A percentile compares a stretch with the other conserved stretches of the same genome.
phyloP scores from a whole-genome alignment of 2,888 invertebrate genomes.

The Nephrocerus scutellatus region DNA sequence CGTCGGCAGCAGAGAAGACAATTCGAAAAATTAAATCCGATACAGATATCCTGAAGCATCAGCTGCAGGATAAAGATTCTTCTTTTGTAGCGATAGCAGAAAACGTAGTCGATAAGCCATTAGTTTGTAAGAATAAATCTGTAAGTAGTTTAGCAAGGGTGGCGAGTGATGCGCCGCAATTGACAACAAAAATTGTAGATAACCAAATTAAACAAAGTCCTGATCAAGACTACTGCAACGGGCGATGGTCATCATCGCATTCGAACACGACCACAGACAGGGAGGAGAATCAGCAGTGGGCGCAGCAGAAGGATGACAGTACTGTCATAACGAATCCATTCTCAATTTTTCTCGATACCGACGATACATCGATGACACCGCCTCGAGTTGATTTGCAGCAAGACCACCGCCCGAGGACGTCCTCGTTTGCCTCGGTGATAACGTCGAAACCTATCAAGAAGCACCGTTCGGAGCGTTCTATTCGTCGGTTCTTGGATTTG shows the following conservation, averaged over 20 bases:
- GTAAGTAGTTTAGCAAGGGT: conserved; percentile 29
- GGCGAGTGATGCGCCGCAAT: too few species aligned
- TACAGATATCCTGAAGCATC: conserved; percentile 35
- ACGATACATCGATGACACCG: conserved; percentile 29
- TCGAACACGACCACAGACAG: too few species aligned
- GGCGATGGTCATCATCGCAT: too few species aligned
- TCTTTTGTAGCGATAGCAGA: too few species aligned
- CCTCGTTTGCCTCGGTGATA: conserved; percentile 11
- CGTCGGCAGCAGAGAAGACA: too few species aligned
- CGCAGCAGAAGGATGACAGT: conserved; percentile 25
- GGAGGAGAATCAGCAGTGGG: background rate
- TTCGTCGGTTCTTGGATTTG: conserved; percentile 32
- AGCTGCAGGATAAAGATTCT: too few species aligned
- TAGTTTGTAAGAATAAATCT: conserved; percentile 35
- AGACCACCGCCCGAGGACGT: conserved; percentile 17
- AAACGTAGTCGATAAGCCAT: too few species aligned
- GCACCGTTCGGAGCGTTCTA: conserved; percentile 30
- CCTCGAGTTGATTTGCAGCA: conserved; percentile 27
- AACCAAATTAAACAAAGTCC: too few species aligned
- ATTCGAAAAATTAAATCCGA: conserved; percentile 35
- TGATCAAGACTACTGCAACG: too few species aligned
- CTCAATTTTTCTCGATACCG: conserved; percentile 42
- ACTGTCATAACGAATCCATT: conserved; percentile 47
- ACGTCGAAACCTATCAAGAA: conserved; percentile 20
- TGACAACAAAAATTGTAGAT: too few species aligned